Evolutionary conservation across 2,113 vertebrate genomes (phyloP), one percentile per base, ranked within the genome.

Genomic region (Pipa parva): DNA sequence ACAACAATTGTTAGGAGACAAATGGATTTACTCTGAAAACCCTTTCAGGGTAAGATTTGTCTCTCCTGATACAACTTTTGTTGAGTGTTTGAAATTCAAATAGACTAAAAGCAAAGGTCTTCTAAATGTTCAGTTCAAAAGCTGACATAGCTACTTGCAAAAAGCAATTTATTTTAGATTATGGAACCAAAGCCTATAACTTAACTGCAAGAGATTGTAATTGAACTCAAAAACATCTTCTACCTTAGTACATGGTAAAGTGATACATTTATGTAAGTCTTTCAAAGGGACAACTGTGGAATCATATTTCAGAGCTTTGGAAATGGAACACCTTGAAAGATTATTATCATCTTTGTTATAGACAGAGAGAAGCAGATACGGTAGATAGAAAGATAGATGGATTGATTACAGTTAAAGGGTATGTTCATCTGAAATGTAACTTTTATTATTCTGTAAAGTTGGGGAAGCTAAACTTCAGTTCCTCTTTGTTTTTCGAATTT

Each of bases 151-250:
- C 67, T 78, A 71, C 75, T 77, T 75, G 77, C 83, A 75, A 84
- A 86, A 86, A 88, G 81, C 83, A 84, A 83, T 86, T 86, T 84
- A 79, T 83, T 85, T 85, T 85, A 81, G 80, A 85, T 86, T 83
- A 81, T 67, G 80, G 81, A 62, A 74, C 75, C 79, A 59, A 27
- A 45, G 78, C n/a, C 78, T 80, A 76, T 76, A 81, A 52, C 84
- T 88, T 84, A 85, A 85, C 77, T 76, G 78, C 77, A 69, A 70
- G 76, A 26, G 71, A 77, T 72, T 82, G 79, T 86, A 82, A 86
- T 73, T 81, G 80, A 84, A 83, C 78, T 74, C 73, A 78, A 75
- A 80, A 77, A 80, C 75, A 77, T 55, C 69, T 59, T 75, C 75
- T 59, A 73, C 27, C 59, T 31, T 55, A 81, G 62, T 66, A 74